A percentile compares a stretch with the other conserved stretches of the same genome.
Conservation (phyloP, 2,797 vertebrate genomes). For the Trematomus bernacchii region DNA sequence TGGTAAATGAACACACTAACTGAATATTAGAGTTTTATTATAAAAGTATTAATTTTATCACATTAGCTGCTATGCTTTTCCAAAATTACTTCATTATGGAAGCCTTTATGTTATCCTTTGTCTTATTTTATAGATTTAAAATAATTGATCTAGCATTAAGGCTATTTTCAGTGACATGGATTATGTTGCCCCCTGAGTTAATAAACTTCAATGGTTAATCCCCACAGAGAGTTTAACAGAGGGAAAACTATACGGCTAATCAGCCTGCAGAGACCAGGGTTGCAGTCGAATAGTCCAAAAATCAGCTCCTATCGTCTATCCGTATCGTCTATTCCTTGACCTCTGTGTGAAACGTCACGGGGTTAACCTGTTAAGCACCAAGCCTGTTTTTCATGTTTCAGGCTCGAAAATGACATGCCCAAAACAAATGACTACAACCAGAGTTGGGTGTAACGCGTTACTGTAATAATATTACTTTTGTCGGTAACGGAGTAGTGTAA, state of each 20-base stretch:
- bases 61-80: neutral
- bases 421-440: no score
- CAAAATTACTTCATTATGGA: slow-evolving; percentile 7
- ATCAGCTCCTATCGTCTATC: no score
- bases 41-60: neutral
- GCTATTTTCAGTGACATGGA: slow-evolving; percentile 16
- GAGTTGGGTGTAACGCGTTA: no score
- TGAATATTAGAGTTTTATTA: neutral
- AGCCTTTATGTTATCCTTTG: neutral
- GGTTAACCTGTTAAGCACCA: no score
- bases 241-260: slow-evolving; percentile 11
- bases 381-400: no score
- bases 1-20: neutral
- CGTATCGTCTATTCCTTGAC: no score
- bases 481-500: no score
- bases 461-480: no score
- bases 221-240: slow-evolving; percentile 15
- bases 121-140: slow-evolving; percentile 1
- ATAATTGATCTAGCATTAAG: slow-evolving; percentile 20
- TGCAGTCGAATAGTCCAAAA: no score
- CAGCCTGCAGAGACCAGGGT: slow-evolving; percentile 11
- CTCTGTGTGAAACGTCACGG: no score
- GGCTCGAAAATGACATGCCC: no score
- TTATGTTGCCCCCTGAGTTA: slow-evolving; percentile 26
- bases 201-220: slow-evolving; percentile 34